Conservation (phyloP, 30 jellyfish, hydroid and myxozoan species). For the Aurelia aurita complex sp. Pacific region DNA sequence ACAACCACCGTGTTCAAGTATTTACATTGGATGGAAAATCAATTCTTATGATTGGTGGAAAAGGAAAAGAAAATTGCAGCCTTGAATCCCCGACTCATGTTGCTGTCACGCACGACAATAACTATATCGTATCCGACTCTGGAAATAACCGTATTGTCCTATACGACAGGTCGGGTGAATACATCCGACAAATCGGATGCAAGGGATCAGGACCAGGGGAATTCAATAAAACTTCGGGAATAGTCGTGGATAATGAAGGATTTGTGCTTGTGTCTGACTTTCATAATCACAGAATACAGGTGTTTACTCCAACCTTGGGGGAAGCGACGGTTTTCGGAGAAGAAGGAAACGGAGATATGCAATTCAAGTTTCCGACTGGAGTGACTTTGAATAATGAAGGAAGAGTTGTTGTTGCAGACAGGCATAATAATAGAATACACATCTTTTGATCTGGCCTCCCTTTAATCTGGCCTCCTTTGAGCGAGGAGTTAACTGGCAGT, state of each 20-base stretch:
- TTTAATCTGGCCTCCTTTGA: slow-evolving; percentile 10
- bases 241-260: slow-evolving; percentile 90
- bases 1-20: slow-evolving; percentile 87
- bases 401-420: slow-evolving; percentile 83
- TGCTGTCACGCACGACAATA: slow-evolving; percentile 82
- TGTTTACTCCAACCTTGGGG: slow-evolving; percentile 67
- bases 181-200: slow-evolving; percentile 67
- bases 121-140: slow-evolving; percentile 85
- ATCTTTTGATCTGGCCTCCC: slow-evolving; percentile 39
- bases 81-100: slow-evolving; percentile 91
- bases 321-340: slow-evolving; percentile 77
- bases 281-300: slow-evolving; percentile 86
- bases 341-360: slow-evolving; percentile 74
- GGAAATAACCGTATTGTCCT: slow-evolving; percentile 86
- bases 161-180: slow-evolving; percentile 60
- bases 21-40: slow-evolving; percentile 91
- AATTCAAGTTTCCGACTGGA: slow-evolving; percentile 90
- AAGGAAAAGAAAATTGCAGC: slow-evolving; percentile 67
- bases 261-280: slow-evolving; percentile 82
- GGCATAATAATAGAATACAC: slow-evolving; percentile 86
- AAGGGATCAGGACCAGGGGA: slow-evolving; percentile 86
- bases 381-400: slow-evolving; percentile 86
- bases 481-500: no score
- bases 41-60: slow-evolving; percentile 58
- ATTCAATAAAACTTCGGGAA: slow-evolving; percentile 83